Conservation (phyloP, 2,797 vertebrate genomes). For the Chloroceryle inda region DNA sequence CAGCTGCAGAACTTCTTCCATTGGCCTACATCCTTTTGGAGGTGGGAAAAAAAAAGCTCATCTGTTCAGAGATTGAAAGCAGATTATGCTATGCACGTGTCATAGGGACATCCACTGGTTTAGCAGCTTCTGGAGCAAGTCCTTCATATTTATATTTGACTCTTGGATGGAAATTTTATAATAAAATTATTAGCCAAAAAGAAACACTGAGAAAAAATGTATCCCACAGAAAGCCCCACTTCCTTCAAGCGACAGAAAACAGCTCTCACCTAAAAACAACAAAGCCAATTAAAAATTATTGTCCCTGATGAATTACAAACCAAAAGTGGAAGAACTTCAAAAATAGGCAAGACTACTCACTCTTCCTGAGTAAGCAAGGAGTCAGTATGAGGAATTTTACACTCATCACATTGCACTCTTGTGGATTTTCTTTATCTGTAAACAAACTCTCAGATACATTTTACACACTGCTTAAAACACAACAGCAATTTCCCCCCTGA, state of each 20-base stretch:
- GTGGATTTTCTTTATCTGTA: background rate
- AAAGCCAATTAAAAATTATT: background rate
- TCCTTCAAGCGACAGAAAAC: background rate
- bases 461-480: background rate
- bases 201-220: background rate
- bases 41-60: background rate
- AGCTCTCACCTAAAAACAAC: background rate
- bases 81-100: background rate
- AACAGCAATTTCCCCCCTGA: background rate
- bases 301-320: background rate
- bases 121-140: background rate
- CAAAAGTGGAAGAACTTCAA: background rate
- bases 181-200: background rate
- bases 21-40: background rate
- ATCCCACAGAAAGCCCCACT: background rate
- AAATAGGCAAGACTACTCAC: background rate
- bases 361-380: background rate
- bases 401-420: background rate
- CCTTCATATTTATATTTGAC: background rate
- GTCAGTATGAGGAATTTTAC: background rate
- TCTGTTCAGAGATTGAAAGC: background rate
- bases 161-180: background rate
- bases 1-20: background rate
- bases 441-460: background rate
- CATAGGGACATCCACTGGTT: background rate